Evolutionary conservation across 2,888 invertebrate species (phyloP), one percentile per base, ranked within the genome.

Genomic region (Dicyrtoma fusca): DNA sequence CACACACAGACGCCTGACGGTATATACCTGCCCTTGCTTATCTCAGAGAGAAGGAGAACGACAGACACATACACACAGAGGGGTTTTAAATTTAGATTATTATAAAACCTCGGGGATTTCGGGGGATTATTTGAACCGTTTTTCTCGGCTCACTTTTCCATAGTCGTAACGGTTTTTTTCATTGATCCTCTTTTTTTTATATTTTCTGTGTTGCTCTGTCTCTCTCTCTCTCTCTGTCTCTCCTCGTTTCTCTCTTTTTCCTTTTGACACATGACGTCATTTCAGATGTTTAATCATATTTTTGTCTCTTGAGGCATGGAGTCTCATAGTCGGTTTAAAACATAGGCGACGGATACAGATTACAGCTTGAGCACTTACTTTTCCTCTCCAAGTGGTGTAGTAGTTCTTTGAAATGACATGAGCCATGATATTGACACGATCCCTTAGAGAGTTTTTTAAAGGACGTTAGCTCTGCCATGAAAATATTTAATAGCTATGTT

Each of bases 81-180:
- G 69, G 69, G 69, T 69, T 69, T 69, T 69, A 69, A 69, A 69
- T 69, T 69, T 69, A 69, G 69, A 69, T 69, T 69, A 69, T 69
- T 69, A 69, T 69, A 69, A 69, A 69, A 69, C 69, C 62, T 69
- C 69, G 69, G 69, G 69, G 69, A 63, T 70, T 70, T 70, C 63
- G 70, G 63, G 55, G 70, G 70, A 63, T 70, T 63, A 70, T 62
- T 70, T 70, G 70, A 63, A 62, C 62, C 62, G 70, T 70, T 69
- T 59, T 51, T 69, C 69, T 69, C 47, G 21, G 42, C 68, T 57
- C 68, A 21, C 63, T 63, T 4, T 21, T 69, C 34, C 45, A 25
- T 59, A 68, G 42, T 57, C 57, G 44, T 57, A 68, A 68, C 68
- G 68, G 68, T 44, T 42, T 68, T 21, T 68, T 68, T 55, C 68